phyloP scores from a whole-genome alignment of 2,113 vertebrate species.

The Thamnophis sirtalis region DNA sequence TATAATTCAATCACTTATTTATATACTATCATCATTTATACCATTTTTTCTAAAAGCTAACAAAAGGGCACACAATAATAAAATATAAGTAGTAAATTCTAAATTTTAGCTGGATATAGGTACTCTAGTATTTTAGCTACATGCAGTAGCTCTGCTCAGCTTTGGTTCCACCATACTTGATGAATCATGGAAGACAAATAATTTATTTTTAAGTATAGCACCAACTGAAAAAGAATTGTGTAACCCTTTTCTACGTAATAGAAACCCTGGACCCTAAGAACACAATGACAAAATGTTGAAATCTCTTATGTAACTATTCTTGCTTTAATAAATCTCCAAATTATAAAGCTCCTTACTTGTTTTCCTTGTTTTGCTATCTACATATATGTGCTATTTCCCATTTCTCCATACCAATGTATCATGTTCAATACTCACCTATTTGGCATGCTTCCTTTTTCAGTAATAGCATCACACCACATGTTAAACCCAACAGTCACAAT shows the following conservation, averaged over 20 bases:
- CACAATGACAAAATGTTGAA: neutral
- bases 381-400: neutral
- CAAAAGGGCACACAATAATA: neutral
- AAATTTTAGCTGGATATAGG: neutral
- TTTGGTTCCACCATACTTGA: neutral
- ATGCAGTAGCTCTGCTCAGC: neutral
- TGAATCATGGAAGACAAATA: neutral
- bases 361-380: neutral
- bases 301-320: neutral
- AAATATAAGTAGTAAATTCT: neutral
- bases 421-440: slow-evolving; percentile 76
- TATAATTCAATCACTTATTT: neutral
- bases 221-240: neutral
- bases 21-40: neutral
- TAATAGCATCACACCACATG: slow-evolving; percentile 91
- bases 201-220: neutral
- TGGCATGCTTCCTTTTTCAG: slow-evolving; percentile 80
- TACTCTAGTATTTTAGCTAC: neutral
- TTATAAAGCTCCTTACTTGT: neutral
- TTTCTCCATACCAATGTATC: neutral
- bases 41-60: neutral
- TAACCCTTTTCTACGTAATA: neutral
- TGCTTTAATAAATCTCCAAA: neutral
- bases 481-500: slow-evolving; percentile 92
- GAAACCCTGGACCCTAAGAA: neutral